These are phyloP conservation scores for Adelges cooleyi DNA, from an alignment of 1,140 invertebrate genomes.

Conservation along the genomic window DNA sequence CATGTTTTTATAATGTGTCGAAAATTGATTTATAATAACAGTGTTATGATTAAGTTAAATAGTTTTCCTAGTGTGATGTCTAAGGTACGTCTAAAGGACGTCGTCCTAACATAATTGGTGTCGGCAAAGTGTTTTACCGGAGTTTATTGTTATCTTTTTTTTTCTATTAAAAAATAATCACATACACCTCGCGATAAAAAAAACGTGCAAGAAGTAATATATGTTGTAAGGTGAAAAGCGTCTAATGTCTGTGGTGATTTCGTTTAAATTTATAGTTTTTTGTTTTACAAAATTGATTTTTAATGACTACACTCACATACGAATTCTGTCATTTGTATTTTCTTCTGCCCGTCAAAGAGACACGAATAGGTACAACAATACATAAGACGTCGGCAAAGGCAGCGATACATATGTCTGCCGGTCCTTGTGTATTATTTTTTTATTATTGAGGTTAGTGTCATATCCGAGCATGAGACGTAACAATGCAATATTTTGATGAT, in stretches of 20 bases:
- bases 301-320: not conserved
- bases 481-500: too few species aligned
- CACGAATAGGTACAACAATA: not conserved
- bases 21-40: too few species aligned
- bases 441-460: not conserved
- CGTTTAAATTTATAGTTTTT: constrained; percentile 17
- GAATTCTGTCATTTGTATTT: not conserved
- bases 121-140: too few species aligned
- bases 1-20: too few species aligned
- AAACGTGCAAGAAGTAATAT: not conserved
- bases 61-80: too few species aligned
- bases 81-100: too few species aligned
- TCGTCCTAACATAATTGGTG: too few species aligned
- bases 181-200: too few species aligned
- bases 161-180: too few species aligned
- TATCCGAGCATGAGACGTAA: not conserved
- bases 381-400: not conserved
- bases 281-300: constrained; percentile 9
- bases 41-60: too few species aligned
- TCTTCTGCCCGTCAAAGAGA: not conserved
- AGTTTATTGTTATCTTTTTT: too few species aligned
- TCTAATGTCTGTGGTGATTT: not conserved
- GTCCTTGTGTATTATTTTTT: not conserved
- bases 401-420: too few species aligned
- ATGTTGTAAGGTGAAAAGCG: not conserved